Evolutionary conservation across 2,888 invertebrate species (phyloP).

Genomic region (Caenorhabditis imperialis): DNA sequence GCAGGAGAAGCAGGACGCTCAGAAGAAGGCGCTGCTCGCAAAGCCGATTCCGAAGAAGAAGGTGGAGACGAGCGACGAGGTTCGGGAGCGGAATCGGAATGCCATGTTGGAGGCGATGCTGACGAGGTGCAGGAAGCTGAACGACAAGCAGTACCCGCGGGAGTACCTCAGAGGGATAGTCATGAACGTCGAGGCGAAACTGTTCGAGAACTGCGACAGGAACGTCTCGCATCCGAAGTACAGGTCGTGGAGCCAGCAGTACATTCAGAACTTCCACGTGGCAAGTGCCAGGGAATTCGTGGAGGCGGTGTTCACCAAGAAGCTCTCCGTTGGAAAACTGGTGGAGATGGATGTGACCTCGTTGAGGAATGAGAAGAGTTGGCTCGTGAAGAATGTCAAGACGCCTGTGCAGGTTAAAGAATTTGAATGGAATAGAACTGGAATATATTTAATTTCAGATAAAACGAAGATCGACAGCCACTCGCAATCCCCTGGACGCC

Average conservation of each 20-base stretch:
- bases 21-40: slow-evolving; percentile 5
- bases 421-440: too few relatives aligned
- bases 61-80: slow-evolving; percentile 8
- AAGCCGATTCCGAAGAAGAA: slow-evolving; percentile 46
- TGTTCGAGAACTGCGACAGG: slow-evolving; percentile 27
- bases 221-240: slow-evolving; percentile 43
- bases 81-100: slow-evolving; percentile 8
- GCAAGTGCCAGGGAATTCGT: slow-evolving; percentile 41
- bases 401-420: too few relatives aligned
- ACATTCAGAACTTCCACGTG: slow-evolving; percentile 26
- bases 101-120: slow-evolving; percentile 25
- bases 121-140: slow-evolving; percentile 11
- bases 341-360: slow-evolving; percentile 25
- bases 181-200: slow-evolving; percentile 27
- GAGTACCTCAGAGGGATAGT: slow-evolving; percentile 19
- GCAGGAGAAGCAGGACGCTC: slow-evolving; percentile 7
- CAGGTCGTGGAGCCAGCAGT: slow-evolving; percentile 44
- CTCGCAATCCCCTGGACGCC: slow-evolving; percentile 42
- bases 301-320: slow-evolving; percentile 16
- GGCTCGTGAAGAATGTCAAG: slow-evolving; percentile 30
- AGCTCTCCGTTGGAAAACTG: slow-evolving; percentile 30
- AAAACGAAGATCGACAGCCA: slow-evolving; percentile 9
- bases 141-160: slow-evolving; percentile 24
- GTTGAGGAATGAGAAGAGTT: slow-evolving; percentile 28
- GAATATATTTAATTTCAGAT: too few relatives aligned